These are phyloP conservation scores for Argyresthia albistria DNA, from an alignment of 2,888 invertebrate species.

Conservation along the genomic window DNA sequence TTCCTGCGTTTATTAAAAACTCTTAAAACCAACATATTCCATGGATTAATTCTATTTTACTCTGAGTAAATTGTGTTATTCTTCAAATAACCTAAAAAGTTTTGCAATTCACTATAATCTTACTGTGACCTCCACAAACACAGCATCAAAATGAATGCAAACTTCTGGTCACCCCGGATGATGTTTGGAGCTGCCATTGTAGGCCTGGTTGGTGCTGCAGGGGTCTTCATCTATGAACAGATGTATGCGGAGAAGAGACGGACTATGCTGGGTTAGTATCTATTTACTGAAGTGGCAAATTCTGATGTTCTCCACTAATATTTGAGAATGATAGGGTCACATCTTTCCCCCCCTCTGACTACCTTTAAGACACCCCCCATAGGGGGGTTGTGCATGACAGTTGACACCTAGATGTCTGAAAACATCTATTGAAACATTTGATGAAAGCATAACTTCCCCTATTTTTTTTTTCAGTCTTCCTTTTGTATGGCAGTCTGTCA, in stretches of 20 bases:
- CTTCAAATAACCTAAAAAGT: not conserved
- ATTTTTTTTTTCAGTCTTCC: too few species aligned
- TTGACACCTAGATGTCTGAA: too few species aligned
- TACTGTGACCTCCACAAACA: not conserved
- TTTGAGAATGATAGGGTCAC: not conserved
- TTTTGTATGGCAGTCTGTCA: too few species aligned
- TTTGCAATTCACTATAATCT: not conserved
- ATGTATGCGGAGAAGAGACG: constrained; percentile 58
- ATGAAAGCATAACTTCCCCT: too few species aligned
- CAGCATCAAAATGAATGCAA: constrained; percentile 13
- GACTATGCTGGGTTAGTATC: constrained; percentile 51
- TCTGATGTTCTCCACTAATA: constrained; percentile 5
- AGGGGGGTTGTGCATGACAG: too few species aligned
- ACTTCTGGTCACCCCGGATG: constrained; percentile 38
- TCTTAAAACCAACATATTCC: too few species aligned
- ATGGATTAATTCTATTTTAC: too few species aligned
- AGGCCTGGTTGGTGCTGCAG: constrained; percentile 62
- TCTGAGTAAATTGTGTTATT: too few species aligned
- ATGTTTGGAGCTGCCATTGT: constrained; percentile 63
- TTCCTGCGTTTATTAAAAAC: too few species aligned
- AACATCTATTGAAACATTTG: too few species aligned
- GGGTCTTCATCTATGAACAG: constrained; percentile 62
- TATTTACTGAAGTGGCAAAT: not conserved
- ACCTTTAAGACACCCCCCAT: too few species aligned
- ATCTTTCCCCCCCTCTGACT: not conserved